Evolutionary conservation across 2,797 vertebrate genomes (phyloP).

Genomic region (Falco peregrinus): DNA sequence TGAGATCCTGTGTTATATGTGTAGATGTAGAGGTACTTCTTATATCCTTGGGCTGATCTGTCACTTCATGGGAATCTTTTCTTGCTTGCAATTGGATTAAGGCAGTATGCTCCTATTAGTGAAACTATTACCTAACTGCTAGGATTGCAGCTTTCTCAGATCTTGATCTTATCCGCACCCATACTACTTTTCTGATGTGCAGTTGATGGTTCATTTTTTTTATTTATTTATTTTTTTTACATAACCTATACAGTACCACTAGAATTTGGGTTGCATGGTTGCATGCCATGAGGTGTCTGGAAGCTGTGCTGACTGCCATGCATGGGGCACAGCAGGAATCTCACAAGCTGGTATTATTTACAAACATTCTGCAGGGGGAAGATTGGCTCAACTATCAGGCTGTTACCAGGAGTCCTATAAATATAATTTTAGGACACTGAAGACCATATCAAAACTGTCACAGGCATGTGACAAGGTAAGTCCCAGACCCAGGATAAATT

Average conservation of each 20-base stretch:
- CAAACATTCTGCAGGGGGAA: neutral
- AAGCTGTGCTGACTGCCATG: neutral
- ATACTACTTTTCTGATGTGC: neutral
- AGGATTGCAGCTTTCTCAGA: neutral
- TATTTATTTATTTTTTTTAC: too few relatives aligned
- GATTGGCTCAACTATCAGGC: neutral
- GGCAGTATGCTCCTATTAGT: neutral
- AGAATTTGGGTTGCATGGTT: neutral
- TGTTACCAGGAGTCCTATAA: neutral
- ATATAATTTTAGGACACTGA: neutral
- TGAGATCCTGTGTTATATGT: neutral
- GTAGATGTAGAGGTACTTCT: neutral
- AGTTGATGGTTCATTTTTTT: neutral
- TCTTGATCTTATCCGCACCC: neutral
- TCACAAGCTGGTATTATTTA: neutral
- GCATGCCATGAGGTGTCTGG: neutral
- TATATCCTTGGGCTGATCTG: neutral
- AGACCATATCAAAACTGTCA: neutral
- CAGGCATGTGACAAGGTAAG: neutral
- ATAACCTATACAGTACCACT: neutral
- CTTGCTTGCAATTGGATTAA: neutral
- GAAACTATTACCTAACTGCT: neutral
- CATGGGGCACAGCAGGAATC: neutral
- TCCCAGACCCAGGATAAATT: neutral
- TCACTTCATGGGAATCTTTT: neutral